phyloP scores from a whole-genome alignment of 2,113 vertebrate genomes.

The Trematomus loennbergii region DNA sequence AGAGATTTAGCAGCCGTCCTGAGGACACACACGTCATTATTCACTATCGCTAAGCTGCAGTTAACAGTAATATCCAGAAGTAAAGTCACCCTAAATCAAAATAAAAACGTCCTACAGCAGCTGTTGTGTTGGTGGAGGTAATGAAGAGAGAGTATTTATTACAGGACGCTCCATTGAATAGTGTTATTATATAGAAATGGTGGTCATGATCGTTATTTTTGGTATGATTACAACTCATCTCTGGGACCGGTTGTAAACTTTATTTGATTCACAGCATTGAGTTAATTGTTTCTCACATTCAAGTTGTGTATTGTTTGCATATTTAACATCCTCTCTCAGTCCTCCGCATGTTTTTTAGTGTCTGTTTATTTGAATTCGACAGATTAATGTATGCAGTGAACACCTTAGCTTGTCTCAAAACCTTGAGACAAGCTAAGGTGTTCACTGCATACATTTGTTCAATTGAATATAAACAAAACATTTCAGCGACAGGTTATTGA shows the following conservation, averaged over 20 bases:
- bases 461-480: background rate
- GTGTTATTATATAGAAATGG: background rate
- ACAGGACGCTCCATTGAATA: background rate
- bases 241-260: background rate
- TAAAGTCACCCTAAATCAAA: conserved; percentile 33
- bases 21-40: conserved; percentile 44
- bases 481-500: background rate
- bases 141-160: background rate
- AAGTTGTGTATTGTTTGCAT: background rate
- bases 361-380: background rate
- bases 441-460: too few relatives aligned
- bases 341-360: background rate
- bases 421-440: too few relatives aligned
- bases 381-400: background rate
- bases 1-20: conserved; percentile 34
- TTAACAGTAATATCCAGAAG: conserved; percentile 6
- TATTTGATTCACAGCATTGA: background rate
- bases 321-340: background rate
- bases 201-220: background rate
- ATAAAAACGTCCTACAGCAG: conserved; percentile 5
- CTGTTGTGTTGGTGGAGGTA: conserved; percentile 13
- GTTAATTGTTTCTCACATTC: background rate
- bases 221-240: conserved; percentile 1
- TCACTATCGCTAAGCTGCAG: conserved; percentile 22
- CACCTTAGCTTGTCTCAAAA: background rate